Conservation (phyloP, 2,888 invertebrate genomes). For the Hofmannophila pseudospretella region DNA sequence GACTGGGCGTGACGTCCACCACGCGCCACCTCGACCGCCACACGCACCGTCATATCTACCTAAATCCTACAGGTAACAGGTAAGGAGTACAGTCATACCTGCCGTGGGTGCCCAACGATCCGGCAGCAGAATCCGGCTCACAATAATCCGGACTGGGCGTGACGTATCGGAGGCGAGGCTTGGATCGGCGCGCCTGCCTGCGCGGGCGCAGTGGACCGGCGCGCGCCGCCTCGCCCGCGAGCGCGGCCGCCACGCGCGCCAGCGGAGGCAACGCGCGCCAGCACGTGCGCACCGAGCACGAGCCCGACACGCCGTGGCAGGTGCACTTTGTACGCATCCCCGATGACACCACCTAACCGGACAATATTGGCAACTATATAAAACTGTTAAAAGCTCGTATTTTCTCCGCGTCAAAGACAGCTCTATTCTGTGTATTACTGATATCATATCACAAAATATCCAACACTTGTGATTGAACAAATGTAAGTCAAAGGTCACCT, state of each 20-base stretch:
- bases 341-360: slow-evolving; percentile 79
- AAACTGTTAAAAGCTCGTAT: no score
- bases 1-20: slow-evolving; percentile 85
- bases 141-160: slow-evolving; percentile 92
- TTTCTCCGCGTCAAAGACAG: no score
- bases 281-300: slow-evolving; percentile 89
- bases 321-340: slow-evolving; percentile 83
- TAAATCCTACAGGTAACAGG: no score
- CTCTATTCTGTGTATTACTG: no score
- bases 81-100: no score
- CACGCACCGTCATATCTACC: slow-evolving; percentile 90
- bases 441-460: no score
- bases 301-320: slow-evolving; percentile 91
- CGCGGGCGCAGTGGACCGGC: slow-evolving; percentile 55
- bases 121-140: slow-evolving; percentile 83
- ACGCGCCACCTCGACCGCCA: slow-evolving; percentile 81
- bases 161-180: slow-evolving; percentile 83
- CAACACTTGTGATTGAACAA: no score
- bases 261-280: slow-evolving; percentile 85
- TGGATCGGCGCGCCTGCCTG: slow-evolving; percentile 50
- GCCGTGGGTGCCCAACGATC: slow-evolving; percentile 86
- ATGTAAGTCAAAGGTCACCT: slow-evolving; percentile 61
- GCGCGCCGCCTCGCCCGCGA: slow-evolving; percentile 57
- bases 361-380: no score
- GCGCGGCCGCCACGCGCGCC: slow-evolving; percentile 79